Base-by-base conservation (phyloP, 2,113 vertebrate genomes). In the Naja naja region DNA sequence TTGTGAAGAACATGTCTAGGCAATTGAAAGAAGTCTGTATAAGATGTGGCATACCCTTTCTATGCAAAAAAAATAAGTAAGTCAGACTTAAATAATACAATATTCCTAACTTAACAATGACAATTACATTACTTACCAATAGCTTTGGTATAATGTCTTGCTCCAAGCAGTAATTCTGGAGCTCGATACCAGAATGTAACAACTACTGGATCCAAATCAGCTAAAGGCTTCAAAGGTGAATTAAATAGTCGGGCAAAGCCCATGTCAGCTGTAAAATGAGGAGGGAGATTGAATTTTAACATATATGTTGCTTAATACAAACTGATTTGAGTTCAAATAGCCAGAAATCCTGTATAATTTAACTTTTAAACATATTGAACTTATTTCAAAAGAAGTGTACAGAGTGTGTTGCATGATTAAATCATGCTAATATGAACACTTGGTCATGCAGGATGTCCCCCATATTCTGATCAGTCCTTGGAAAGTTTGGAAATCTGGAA, bases 201-300 rank as follows among this genome's bases (percentile, higher is more conserved):
- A 95, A 99, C 99, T 97, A 99, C 99, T 94, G 99, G 99, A 98
- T 99, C 99, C 96, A 99, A 98, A 98, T 99, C 99, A 96, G 99
- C 99, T 99, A 99, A 99, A 99, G 99, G 99, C 99, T 99, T 99
- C 97, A 99, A 98, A 96, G 99, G 99, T 98, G 99, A 99, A 98
- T 99, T 99, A 98, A 99, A 99, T 97, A 99, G 98, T 85, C 99
- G 98, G 96, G 99, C 99, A 98, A 99, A 99, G 97, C 99, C 99
- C 99, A 99, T 99, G 96, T 99, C 99, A 97, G 99, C 99, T 99
- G 98, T 90, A 96, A 97, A 97, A 97, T 94, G 95, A 91, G 96
- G 96, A 95, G 55, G 96, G 64, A 95, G 92, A 93, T 81, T 90
- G 58, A 49, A 95, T 95, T 92, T 95, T 92, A 96, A 95, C 54